phyloP scores from a whole-genome alignment of 2,113 vertebrate species.

The Tragelaphus buxtoni region DNA sequence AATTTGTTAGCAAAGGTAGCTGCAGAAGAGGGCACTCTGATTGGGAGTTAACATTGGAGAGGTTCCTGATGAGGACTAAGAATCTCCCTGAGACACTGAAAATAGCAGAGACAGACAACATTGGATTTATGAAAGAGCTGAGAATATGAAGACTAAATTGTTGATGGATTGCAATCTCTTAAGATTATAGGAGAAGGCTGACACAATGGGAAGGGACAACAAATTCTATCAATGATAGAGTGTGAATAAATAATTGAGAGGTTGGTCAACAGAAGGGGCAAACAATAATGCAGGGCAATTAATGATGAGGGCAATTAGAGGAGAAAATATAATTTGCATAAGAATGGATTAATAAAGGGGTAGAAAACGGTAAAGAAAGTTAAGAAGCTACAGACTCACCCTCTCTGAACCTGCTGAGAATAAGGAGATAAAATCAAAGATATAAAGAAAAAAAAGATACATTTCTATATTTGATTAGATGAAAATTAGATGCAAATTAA shows the following conservation, averaged over 20 bases:
- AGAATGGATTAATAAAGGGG: not conserved
- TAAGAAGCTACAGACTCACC: not conserved
- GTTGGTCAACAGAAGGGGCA: not conserved
- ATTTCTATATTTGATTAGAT: slow-evolving; percentile 39
- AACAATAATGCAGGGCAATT: not conserved
- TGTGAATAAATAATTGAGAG: not conserved
- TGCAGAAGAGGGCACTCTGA: not conserved
- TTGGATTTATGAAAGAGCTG: not conserved
- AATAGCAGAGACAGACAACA: not conserved
- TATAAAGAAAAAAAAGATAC: not conserved
- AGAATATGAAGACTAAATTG: not conserved
- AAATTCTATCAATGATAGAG: not conserved
- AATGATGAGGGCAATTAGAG: not conserved
- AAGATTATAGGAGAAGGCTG: not conserved
- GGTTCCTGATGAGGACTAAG: not conserved
- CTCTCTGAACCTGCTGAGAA: not conserved
- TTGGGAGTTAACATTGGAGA: not conserved
- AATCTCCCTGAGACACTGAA: not conserved
- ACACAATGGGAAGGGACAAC: not conserved
- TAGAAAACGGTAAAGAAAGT: not conserved
- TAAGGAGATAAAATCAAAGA: not conserved
- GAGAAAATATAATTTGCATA: not conserved
- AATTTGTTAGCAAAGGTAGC: not conserved
- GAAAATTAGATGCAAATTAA: slow-evolving; percentile 46
- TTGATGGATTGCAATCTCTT: not conserved